Evolutionary conservation across 2,113 vertebrate genomes (phyloP).

Genomic region (Tenrec ecaudatus): DNA sequence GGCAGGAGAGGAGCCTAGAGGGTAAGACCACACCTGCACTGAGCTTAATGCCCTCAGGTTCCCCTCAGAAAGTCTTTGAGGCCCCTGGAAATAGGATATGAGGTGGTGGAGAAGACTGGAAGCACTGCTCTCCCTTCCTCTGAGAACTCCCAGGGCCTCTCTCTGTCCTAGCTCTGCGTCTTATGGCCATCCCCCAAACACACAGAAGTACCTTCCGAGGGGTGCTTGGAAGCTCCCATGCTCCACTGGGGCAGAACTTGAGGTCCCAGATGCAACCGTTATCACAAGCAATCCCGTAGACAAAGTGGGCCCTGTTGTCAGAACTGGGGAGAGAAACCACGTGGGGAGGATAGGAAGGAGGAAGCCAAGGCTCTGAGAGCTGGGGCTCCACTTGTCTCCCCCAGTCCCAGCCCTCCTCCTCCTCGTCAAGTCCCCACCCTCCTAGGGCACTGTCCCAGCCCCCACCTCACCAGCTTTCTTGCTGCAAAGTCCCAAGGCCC

Average conservation of each 20-base stretch:
- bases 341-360: neutral
- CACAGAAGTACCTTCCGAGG: slow-evolving; percentile 88
- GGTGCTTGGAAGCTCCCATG: slow-evolving; percentile 92
- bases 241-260: slow-evolving; percentile 97
- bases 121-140: neutral
- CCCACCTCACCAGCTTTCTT: slow-evolving; percentile 89
- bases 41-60: neutral
- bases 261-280: slow-evolving; percentile 94
- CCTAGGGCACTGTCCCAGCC: slow-evolving; percentile 65
- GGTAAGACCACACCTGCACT: slow-evolving; percentile 43
- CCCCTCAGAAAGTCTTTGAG: slow-evolving; percentile 33
- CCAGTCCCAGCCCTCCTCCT: neutral
- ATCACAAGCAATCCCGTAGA: slow-evolving; percentile 92
- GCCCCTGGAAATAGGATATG: slow-evolving; percentile 12
- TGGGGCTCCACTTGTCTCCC: neutral
- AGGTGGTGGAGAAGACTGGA: neutral
- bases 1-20: slow-evolving; percentile 92
- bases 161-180: neutral
- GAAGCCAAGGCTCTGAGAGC: neutral
- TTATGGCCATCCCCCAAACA: neutral
- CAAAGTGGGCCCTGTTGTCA: slow-evolving; percentile 85
- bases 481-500: slow-evolving; percentile 91
- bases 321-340: slow-evolving; percentile 83
- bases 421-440: neutral
- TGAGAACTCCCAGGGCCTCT: neutral